Evolutionary conservation across 1,140 invertebrate species (phyloP), one percentile per base, ranked within the genome.

Genomic region (Sogatella furcifera): DNA sequence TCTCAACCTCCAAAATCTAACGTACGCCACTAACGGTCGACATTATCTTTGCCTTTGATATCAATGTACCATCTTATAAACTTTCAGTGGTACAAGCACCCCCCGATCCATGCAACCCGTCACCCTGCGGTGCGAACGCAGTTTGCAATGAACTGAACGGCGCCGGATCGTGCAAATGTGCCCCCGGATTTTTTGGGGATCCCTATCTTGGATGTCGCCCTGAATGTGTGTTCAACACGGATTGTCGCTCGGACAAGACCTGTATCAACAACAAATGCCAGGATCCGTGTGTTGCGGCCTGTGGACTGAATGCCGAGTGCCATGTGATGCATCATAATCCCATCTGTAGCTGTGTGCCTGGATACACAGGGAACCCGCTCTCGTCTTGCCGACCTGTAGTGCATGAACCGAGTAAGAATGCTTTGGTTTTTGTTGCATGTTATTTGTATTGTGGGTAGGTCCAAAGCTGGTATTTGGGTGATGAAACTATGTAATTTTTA

Each of bases 291-390:
- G 81, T 84, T 10, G 87, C 87, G 58, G 84, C 85, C 34, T 91
- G 89, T 71, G 88, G 88, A n/a, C 80, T 84, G 58, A 89, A 91
- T 73, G 88, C 90, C 9, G 74, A 87, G 63, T 95, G 91, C 71
- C 83, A 87, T 66, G 86, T 92, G 1, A 81, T 90, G 15, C 87
- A 90, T 68, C 90, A 94, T 70, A 89, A 89, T 65, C 88, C 89
- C 0, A 80, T 84, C 6, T 92, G 90, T 67, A 87, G 84, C 5
- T 92, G 90, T 72, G 77, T 81, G 34, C 69, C 79, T 61, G 85
- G 85, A 52, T 88, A 83, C 65, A 83, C 84, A 15, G 89, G 89
- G 22, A 87, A 90, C 82, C 88, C 89, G 53, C 90, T 91, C 65
- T 81, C 81, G 2, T 78, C 78, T 43, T 91, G 89, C 66, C 78